These are phyloP conservation scores for Loris lydekkerianus DNA, from an alignment of 2,797 vertebrate species.

Conservation along the genomic window DNA sequence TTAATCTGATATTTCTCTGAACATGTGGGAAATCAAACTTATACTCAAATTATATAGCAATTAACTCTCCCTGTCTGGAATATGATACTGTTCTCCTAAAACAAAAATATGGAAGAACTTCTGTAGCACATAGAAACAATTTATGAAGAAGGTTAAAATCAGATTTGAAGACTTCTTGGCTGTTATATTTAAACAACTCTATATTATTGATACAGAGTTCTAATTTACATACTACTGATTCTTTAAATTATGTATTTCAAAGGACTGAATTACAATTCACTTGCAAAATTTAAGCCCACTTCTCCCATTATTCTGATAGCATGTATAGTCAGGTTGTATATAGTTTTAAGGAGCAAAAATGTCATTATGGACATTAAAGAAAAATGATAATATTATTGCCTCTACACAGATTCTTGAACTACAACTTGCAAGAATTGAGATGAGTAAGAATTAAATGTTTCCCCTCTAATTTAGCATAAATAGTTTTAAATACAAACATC, in stretches of 20 bases:
- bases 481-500: constrained; percentile 18
- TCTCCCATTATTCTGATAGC: background rate
- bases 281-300: constrained; percentile 21
- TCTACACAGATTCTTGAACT: constrained; percentile 14
- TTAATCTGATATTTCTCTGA: constrained; percentile 72
- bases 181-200: background rate
- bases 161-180: background rate
- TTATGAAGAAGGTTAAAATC: background rate
- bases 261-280: constrained; percentile 26
- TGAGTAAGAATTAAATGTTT: constrained; percentile 17
- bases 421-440: background rate
- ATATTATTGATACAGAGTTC: background rate
- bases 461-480: background rate
- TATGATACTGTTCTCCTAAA: background rate
- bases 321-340: background rate
- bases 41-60: background rate
- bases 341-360: background rate
- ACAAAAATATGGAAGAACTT: constrained; percentile 61
- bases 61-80: constrained; percentile 32
- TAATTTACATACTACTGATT: background rate
- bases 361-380: background rate
- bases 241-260: constrained; percentile 30
- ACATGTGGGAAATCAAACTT: constrained; percentile 68
- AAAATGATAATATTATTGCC: background rate
- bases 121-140: constrained; percentile 68